Evolutionary conservation across 2,888 invertebrate genomes (phyloP), one percentile per base, ranked within the genome.

Genomic region (Diarsia dahlii): DNA sequence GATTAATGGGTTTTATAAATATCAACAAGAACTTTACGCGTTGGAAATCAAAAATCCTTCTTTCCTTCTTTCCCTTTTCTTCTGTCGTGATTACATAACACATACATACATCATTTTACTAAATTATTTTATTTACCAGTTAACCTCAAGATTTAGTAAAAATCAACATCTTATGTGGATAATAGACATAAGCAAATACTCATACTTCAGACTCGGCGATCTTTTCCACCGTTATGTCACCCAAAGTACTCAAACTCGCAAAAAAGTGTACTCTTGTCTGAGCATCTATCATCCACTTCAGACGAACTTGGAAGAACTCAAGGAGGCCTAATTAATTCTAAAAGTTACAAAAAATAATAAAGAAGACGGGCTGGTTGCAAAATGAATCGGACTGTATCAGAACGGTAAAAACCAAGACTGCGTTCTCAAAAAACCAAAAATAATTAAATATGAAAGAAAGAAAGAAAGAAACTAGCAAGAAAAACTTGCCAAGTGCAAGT

Each of bases 301-400:
- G 12, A 34, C 20, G 5, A 20, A 23, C 23, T 76, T 52, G 2
- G 34, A 54, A 62, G 52, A 62, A 15, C 2, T 34, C 15, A 62
- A 62, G 23, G 23, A 76, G 2, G 9, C 6, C 23, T 60, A 50
- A 64, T 60, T 60, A 56, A 70, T 54, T 23, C 34, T 6, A 34
- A 60, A 65, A 50, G 23, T 5, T 39, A 50, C 12, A 50, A 60
- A 23, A 34, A 45, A 34, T 1, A 18, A 62, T 39, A 54, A 58
- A 28, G 9, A 34, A 28, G 15, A 45, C 63, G 56, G 28, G 13
- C 72, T 65, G 56, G 28, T 45, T 28, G 15, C 5, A 72, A 75
- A 78, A 73, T 70, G 34, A 72, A 77, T 74, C 6, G 28, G 56
- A 67, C n/a, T n/a, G n/a, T n/a, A n/a, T n/a, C 50, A 67, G 28